Percentiles rank a stretch among this genome's conserved stretches.
These are phyloP conservation scores for Agrochola litura DNA, from an alignment of 2,888 invertebrate genomes.

Conservation along the genomic window DNA sequence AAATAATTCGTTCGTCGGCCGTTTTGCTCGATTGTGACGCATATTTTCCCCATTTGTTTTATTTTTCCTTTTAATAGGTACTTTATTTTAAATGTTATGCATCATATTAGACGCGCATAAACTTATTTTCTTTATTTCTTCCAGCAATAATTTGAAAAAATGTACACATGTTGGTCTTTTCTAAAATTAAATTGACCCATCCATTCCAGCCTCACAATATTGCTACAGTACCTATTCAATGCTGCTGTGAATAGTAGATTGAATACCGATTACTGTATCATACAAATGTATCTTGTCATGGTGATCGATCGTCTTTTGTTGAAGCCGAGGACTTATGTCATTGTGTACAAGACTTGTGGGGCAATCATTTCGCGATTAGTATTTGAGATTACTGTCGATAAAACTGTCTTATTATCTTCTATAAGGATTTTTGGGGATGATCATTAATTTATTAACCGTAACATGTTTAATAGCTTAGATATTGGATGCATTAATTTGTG, in stretches of 20 bases:
- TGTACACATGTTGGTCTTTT: background rate
- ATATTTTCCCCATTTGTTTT: background rate
- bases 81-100: background rate
- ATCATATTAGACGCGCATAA: background rate
- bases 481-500: background rate
- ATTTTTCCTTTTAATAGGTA: background rate
- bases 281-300: constrained; percentile 51
- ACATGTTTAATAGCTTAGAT: background rate
- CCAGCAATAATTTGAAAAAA: too few species aligned
- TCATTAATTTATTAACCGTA: too few species aligned
- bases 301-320: constrained; percentile 58
- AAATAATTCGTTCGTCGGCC: background rate
- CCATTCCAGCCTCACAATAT: background rate
- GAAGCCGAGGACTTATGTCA: constrained; percentile 18
- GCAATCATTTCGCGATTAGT: constrained; percentile 11
- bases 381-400: constrained; percentile 18
- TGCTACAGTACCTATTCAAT: background rate
- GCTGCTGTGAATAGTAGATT: constrained; percentile 33
- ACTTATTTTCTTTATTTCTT: background rate
- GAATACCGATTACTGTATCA: constrained; percentile 58
- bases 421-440: background rate
- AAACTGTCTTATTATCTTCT: background rate
- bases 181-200: background rate
- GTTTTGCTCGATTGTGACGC: too few species aligned
- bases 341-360: background rate